Evolutionary conservation across 2,888 invertebrate genomes (phyloP), one percentile per base, ranked within the genome.

Genomic region (Chrysina gloriosa): DNA sequence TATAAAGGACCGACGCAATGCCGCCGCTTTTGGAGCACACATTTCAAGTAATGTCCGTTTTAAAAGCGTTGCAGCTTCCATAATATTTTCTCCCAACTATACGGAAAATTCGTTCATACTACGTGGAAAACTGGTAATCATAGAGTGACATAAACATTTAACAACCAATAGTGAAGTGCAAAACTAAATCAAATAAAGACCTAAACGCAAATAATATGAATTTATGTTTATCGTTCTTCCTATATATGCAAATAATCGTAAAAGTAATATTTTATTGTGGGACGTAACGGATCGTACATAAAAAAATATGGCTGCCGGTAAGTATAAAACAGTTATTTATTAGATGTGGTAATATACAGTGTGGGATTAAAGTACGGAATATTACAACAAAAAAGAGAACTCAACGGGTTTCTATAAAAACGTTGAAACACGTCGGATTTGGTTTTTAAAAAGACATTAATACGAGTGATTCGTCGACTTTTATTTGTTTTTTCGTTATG

Each of bases 221-320:
- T 58, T 58, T 39, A 58, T 39, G 58, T 58, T 58, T 58, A 58
- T 58, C 25, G 58, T 58, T 11, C 11, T 42, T 19, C 25, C 39
- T 11, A 23, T 25, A 39, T 39, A 39, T 25, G 25, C 36, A 25
- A 39, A 16, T 23, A 58, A 42, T 39, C 58, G 58, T 58, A 58
- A 58, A 58, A 23, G 58, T 11, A 25, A 42, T 25, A 58, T 25
- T 58, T 58, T 58, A 39, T 39, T 39, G 58, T 39, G 25, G 21
- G 11, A 58, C 58, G 31, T 58, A 58, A 58, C 39, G 27, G 39
- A 58, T 25, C 42, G 14, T 23, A 14, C 2, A 19, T 29, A 3
- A 25, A 25, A 66, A 34, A 69, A 65, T 23, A 69, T 69, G 69
- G 69, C 69, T 63, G 69, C 69, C 14, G 69, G 69, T 69, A 66